Base-by-base conservation (phyloP, 2,797 vertebrate species). In the Calcarius lapponicus region DNA sequence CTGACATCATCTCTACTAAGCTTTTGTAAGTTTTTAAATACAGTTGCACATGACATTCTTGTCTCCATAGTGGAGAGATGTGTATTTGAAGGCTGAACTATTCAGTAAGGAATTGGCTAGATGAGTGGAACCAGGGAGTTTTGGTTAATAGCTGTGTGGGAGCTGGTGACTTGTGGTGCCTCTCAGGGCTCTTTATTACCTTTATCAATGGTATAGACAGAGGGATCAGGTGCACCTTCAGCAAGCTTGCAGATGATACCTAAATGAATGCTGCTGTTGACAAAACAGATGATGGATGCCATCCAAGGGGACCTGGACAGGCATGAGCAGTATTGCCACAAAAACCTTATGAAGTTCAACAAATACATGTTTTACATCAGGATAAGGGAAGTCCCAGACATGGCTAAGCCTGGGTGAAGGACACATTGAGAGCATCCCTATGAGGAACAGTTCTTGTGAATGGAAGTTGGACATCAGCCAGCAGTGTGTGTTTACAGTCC, bases 21-120 rank as follows among this genome's bases (percentile, higher is more conserved):
- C 1, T 67, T 53, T 53, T 38, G 4, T 28, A 38, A 60, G 19
- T 60, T n/a, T 16, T 53, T 17, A 29, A 53, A n/a, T 45, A 51
- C 16, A n/a, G 54, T 13, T 38, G 28, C 13, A 53, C 16, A 32
- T 51, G 16, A 12, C 15, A 16, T 45, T 32, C 32, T n/a, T 60
- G 8, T 67, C 21, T 74, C 17, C 9, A 1, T 48, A 14, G 8
- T 38, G 19, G 18, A 67, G 32, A 51, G 17, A 13, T 0, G 5
- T 38, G 22, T n/a, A 67, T 60, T 51, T 60, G 19, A 51, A 20
- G 22, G 5, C 31, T 29, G 11, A 31, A 6, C 5, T 25, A 20
- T 29, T 34, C 0, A 0, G 19, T 31, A 65, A 34, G 31, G 13
- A 74, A 31, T 21, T 42, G 20, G 20, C 34, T 34, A 31, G 31